Evolutionary conservation across 2,113 vertebrate species (phyloP), one percentile per base, ranked within the genome.

Genomic region (Thunnus maccoyii): DNA sequence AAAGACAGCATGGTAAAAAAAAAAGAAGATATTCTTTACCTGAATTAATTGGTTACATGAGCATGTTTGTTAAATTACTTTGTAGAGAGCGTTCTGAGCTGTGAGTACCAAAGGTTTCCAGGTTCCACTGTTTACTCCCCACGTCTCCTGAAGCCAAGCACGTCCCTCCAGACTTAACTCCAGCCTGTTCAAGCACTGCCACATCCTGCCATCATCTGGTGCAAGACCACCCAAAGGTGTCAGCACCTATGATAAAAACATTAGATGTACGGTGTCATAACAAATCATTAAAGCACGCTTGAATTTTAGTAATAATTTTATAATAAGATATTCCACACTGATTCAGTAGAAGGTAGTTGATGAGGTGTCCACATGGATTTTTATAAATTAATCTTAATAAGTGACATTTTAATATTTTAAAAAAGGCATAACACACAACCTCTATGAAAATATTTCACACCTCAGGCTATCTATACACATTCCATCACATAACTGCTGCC

Each of bases 81-180:
- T 76, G 16, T 1, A 0, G 51, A 80, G 62, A 55, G 55, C 46
- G 41, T 60, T 50, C 46, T 82, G 78, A 77, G 58, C 54, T 48
- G 69, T 84, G 69, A 75, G 63, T 2, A 56, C 12, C 18, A 79
- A 58, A 72, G 50, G 71, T 18, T 64, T 56, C 64, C 78, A 81
- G 64, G 62, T 25, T 36, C 16, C 63, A 30, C 55, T 14, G 18
- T 69, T 58, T 48, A 68, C 27, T 47, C 72, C 51, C 52, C 48
- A 77, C 15, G 50, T 76, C 32, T 78, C 64, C 60, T 66, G 47
- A 25, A 83, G 73, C 58, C 72, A 71, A 0, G 0, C 22, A 0
- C 13, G 41, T 4, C 67, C 50, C 47, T 51, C 68, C 46, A 30
- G 68, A 25, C 25, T 67, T 46, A 82, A 22, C 50, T 86, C 44